Conservation (phyloP, 1,140 invertebrate species). For the Pachyrhynchus sulphureomaculatus region DNA sequence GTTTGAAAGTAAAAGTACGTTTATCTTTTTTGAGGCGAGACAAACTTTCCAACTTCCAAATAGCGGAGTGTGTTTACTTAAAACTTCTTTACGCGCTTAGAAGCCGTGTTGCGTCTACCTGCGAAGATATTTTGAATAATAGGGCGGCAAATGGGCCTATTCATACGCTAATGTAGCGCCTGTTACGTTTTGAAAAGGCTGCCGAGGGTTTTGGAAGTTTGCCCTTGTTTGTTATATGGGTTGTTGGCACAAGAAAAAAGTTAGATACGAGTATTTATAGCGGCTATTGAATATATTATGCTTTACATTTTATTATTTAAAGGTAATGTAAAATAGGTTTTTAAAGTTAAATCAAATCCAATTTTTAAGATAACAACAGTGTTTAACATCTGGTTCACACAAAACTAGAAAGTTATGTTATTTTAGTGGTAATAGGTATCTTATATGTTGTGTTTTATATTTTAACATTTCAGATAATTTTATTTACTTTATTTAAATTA, state of each 20-base stretch:
- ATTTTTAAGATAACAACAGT: too few species aligned
- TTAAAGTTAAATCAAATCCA: too few species aligned
- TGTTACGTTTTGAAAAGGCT: slow-evolving; percentile 17
- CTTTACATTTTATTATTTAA: too few species aligned
- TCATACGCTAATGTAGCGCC: slow-evolving; percentile 31
- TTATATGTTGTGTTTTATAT: too few species aligned
- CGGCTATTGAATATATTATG: too few species aligned
- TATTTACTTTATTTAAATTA: too few species aligned
- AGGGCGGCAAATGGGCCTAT: slow-evolving; percentile 25
- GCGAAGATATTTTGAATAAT: slow-evolving; percentile 26
- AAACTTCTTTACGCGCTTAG: slow-evolving; percentile 12
- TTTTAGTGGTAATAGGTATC: too few species aligned
- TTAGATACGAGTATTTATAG: neutral
- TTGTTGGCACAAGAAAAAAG: neutral
- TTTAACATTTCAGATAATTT: too few species aligned
- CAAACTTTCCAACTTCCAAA: slow-evolving; percentile 16
- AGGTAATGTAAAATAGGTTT: too few species aligned
- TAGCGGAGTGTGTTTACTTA: slow-evolving; percentile 28
- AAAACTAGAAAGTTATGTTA: too few species aligned
- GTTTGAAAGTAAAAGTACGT: slow-evolving; percentile 22
- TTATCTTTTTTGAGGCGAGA: slow-evolving; percentile 10
- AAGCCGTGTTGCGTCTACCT: slow-evolving; percentile 23
- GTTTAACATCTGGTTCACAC: too few species aligned
- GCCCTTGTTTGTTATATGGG: slow-evolving; percentile 2
- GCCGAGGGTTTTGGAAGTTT: slow-evolving; percentile 13